Conservation (phyloP, 2,797 vertebrate species). For the Borostomias antarcticus region DNA sequence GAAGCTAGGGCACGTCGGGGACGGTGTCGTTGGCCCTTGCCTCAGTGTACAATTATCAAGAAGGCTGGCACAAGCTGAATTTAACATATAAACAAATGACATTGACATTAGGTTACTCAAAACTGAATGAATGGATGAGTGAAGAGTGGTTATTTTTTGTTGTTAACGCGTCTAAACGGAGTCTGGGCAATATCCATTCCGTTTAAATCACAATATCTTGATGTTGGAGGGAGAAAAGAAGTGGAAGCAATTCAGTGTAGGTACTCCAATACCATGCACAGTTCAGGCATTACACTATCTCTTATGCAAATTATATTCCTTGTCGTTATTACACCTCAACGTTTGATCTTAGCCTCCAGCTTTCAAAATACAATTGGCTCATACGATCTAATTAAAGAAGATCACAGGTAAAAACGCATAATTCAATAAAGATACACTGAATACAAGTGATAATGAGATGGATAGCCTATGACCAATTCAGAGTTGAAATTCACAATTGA, state of each 20-base stretch:
- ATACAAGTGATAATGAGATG: not conserved
- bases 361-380: not conserved
- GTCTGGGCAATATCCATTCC: not conserved
- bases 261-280: too few relatives aligned
- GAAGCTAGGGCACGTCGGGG: conserved; percentile 95
- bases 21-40: conserved; percentile 85
- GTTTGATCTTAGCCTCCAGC: not conserved
- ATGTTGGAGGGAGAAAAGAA: not conserved
- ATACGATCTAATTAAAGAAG: too few relatives aligned
- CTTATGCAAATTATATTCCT: too few relatives aligned
- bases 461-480: not conserved
- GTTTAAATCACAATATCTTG: not conserved
- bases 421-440: too few relatives aligned
- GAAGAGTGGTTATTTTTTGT: not conserved
- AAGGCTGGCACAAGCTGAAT: conserved; percentile 65
- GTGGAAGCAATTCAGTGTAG: not conserved
- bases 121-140: conserved; percentile 8
- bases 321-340: too few relatives aligned
- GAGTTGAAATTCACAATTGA: not conserved
- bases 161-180: not conserved
- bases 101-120: conserved; percentile 35
- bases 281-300: not conserved
- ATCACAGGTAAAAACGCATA: too few relatives aligned
- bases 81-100: conserved; percentile 75
- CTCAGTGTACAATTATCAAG: conserved; percentile 78